phyloP scores from a whole-genome alignment of 1,140 invertebrate genomes.

The Pseudomyrmex sp. region DNA sequence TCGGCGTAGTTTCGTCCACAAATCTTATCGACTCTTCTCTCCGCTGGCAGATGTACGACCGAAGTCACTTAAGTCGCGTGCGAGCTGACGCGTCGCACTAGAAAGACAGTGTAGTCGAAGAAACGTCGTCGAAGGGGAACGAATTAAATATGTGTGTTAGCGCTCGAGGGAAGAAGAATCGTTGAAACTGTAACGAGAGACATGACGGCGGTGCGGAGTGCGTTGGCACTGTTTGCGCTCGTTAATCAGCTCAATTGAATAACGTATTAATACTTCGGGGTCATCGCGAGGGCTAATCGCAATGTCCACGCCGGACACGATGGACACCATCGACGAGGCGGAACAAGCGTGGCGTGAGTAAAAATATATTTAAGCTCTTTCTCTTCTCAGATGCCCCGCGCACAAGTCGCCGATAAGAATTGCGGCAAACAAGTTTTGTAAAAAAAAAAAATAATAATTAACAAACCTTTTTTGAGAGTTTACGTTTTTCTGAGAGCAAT shows the following conservation, averaged over 20 bases:
- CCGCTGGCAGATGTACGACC: slow-evolving; percentile 1
- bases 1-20: not conserved
- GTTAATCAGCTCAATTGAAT: slow-evolving; percentile 75
- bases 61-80: not conserved
- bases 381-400: slow-evolving; percentile 19
- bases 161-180: slow-evolving; percentile 5
- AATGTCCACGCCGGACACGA: slow-evolving; percentile 82
- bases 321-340: slow-evolving; percentile 82
- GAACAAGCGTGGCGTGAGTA: slow-evolving; percentile 84
- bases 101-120: not conserved
- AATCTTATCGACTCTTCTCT: not conserved
- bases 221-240: slow-evolving; percentile 65
- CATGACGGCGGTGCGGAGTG: slow-evolving; percentile 38
- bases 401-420: no score
- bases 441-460: no score
- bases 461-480: not conserved
- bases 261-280: slow-evolving; percentile 74
- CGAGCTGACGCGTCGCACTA: not conserved
- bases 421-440: no score
- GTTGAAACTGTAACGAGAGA: slow-evolving; percentile 27
- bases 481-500: not conserved
- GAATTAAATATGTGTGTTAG: not conserved
- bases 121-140: not conserved
- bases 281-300: slow-evolving; percentile 77
- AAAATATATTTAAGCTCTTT: slow-evolving; percentile 29